These are phyloP conservation scores for Eonycteris spelaea DNA, from an alignment of 2,113 vertebrate species.

Conservation along the genomic window DNA sequence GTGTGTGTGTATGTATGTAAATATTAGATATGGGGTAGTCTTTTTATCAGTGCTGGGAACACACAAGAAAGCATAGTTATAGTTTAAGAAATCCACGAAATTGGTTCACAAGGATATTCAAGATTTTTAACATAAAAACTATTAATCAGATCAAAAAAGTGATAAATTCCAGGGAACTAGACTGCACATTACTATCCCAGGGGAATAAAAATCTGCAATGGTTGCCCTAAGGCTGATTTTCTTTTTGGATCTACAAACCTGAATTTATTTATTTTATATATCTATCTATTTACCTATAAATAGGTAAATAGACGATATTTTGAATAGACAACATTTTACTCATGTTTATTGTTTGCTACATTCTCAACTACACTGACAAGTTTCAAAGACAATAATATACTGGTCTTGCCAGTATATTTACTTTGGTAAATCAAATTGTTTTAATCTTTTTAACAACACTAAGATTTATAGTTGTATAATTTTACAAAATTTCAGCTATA, in stretches of 20 bases:
- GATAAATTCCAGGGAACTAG: not conserved
- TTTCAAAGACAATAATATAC: not conserved
- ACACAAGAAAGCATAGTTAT: not conserved
- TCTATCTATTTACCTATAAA: not conserved
- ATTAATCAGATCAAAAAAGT: not conserved
- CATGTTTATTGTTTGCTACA: not conserved
- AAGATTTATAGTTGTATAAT: not conserved
- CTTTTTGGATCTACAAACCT: not conserved
- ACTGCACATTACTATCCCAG: accelerated
- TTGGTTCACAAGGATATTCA: not conserved
- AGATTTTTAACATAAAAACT: not conserved
- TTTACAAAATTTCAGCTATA: not conserved
- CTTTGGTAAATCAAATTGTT: not conserved
- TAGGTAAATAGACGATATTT: too few species aligned
- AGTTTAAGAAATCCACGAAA: not conserved
- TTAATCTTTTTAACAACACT: not conserved
- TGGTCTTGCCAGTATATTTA: not conserved
- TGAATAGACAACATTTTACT: not conserved
- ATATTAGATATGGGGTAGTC: not conserved
- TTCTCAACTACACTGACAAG: not conserved
- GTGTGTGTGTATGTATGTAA: not conserved
- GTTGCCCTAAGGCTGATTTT: not conserved
- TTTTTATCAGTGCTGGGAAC: not conserved
- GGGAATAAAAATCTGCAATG: not conserved
- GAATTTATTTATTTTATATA: not conserved